A percentile compares a stretch with the other conserved stretches of the same genome.
These are phyloP conservation scores for Pinctada fucata DNA, from an alignment of 2,888 invertebrate species.

Conservation along the genomic window DNA sequence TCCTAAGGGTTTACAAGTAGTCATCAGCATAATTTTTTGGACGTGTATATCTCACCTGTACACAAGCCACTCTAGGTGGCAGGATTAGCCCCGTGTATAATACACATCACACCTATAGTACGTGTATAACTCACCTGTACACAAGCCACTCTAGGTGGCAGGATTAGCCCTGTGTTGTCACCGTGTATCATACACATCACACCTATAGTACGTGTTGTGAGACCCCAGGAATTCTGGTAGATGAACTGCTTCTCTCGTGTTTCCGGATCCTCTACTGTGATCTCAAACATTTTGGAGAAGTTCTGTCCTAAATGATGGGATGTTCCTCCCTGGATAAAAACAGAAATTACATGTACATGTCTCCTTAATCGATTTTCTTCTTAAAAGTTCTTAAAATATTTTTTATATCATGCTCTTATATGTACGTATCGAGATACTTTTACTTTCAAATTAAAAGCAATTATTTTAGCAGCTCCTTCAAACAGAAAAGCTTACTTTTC, in stretches of 20 bases:
- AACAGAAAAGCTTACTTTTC: too few relatives aligned
- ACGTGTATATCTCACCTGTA: conserved; percentile 81
- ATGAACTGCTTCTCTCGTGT: conserved; percentile 85
- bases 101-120: background rate
- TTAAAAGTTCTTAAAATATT: too few relatives aligned
- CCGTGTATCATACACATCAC: conserved; percentile 86
- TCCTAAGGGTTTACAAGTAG: too few relatives aligned
- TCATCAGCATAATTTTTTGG: too few relatives aligned
- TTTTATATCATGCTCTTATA: too few relatives aligned
- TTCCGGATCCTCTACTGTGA: conserved; percentile 94
- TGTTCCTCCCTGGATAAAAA: conserved; percentile 85
- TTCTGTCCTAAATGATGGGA: conserved; percentile 99
- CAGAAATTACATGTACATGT: background rate
- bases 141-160: conserved; percentile 94
- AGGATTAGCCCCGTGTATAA: conserved; percentile 96
- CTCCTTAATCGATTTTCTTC: too few relatives aligned
- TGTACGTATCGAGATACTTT: too few relatives aligned
- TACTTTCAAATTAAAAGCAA: too few relatives aligned
- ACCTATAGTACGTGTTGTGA: conserved; percentile 97
- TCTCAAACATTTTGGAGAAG: conserved; percentile 99
- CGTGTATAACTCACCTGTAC: conserved; percentile 81
- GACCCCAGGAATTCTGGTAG: conserved; percentile 98
- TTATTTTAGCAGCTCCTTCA: too few relatives aligned
- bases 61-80: conserved; percentile 92
- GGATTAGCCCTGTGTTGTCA: conserved; percentile 95